phyloP scores from a whole-genome alignment of 2,888 invertebrate species.

The Andrena trimmerana region DNA sequence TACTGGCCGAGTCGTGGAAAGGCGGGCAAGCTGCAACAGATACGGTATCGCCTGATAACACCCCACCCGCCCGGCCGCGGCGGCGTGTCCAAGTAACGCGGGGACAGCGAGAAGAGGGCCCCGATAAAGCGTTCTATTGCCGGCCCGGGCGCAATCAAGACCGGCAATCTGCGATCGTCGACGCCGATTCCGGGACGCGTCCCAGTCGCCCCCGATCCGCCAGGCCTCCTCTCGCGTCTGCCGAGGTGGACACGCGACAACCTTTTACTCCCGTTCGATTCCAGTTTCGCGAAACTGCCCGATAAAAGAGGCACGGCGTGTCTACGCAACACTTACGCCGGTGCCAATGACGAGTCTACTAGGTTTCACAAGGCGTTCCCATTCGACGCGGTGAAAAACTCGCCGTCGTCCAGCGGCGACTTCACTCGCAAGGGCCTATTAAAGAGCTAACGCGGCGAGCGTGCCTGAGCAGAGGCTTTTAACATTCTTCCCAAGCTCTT shows the following conservation, averaged over 20 bases:
- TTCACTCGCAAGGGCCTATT: conserved; percentile 5
- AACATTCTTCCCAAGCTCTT: neutral
- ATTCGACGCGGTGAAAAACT: conserved; percentile 31
- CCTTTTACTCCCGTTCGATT: conserved; percentile 58
- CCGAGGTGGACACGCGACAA: conserved; percentile 36
- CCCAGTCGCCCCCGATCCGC: neutral
- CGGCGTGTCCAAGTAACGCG: conserved; percentile 29
- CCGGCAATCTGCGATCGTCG: conserved; percentile 39
- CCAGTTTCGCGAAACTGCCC: conserved; percentile 56
- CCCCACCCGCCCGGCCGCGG: conserved; percentile 53
- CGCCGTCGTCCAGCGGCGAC: neutral
- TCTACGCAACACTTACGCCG: conserved; percentile 3
- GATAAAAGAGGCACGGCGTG: conserved; percentile 46
- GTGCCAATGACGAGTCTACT: conserved; percentile 36
- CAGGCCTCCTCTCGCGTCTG: conserved; percentile 23
- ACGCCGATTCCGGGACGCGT: conserved; percentile 16
- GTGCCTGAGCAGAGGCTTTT: neutral
- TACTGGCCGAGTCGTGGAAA: conserved; percentile 41
- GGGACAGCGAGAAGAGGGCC: conserved; percentile 30
- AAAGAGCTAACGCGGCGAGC: neutral
- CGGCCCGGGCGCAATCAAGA: conserved; percentile 28
- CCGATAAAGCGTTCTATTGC: conserved; percentile 60
- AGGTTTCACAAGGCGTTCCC: conserved; percentile 42
- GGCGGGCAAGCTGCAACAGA: conserved; percentile 61
- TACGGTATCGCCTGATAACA: conserved; percentile 76